These are phyloP conservation scores for Stenichneumon culpator DNA, from an alignment of 2,888 invertebrate species.

Conservation along the genomic window DNA sequence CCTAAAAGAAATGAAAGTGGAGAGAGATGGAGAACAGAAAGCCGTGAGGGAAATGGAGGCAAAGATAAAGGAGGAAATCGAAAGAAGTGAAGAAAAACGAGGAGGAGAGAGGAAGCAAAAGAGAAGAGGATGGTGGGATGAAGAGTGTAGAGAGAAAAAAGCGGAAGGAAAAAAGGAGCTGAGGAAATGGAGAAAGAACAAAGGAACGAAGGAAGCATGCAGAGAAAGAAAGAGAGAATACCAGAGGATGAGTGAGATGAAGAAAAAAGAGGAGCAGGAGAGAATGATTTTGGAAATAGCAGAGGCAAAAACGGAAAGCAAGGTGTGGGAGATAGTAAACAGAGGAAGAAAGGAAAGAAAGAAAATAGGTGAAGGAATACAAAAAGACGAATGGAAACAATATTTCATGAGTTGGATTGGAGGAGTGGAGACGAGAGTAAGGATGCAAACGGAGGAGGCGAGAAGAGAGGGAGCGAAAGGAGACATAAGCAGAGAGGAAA, in stretches of 20 bases:
- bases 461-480: not conserved
- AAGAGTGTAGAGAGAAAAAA: not conserved
- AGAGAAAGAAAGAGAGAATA: constrained; percentile 36
- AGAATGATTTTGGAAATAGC: not conserved
- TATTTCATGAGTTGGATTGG: constrained; percentile 17
- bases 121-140: no score
- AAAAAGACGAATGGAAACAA: constrained; percentile 6
- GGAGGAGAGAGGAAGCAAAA: no score
- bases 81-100: no score
- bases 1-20: no score
- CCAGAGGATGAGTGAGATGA: constrained; percentile 21
- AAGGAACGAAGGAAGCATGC: not conserved
- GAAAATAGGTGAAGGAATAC: not conserved
- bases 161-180: no score
- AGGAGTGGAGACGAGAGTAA: not conserved
- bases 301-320: constrained; percentile 7
- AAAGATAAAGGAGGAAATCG: no score
- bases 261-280: constrained; percentile 21
- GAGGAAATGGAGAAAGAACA: no score
- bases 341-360: constrained; percentile 33
- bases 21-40: no score
- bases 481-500: not conserved
- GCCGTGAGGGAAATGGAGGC: no score
- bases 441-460: not conserved
- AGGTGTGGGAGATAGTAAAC: constrained; percentile 32